Conservation (phyloP, 1,140 invertebrate genomes). For the Drosophila varians region DNA sequence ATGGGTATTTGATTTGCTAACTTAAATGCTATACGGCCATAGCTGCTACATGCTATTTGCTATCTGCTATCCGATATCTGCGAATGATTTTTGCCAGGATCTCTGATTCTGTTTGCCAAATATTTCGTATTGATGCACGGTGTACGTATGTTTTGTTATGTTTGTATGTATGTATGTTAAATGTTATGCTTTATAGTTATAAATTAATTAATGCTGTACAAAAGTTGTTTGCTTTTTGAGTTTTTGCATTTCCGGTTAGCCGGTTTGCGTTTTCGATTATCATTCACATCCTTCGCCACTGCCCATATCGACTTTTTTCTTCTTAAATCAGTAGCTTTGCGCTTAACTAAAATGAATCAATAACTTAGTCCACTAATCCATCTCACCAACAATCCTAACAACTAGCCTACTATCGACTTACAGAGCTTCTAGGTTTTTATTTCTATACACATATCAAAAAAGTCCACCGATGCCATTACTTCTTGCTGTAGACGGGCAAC, state of each 20-base stretch:
- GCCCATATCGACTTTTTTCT: slow-evolving; percentile 2
- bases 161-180: slow-evolving; percentile 20
- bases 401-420: slow-evolving; percentile 47
- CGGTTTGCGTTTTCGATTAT: slow-evolving; percentile 1
- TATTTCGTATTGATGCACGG: slow-evolving; percentile 16
- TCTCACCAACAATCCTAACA: slow-evolving; percentile 61
- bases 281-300: background rate
- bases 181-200: slow-evolving; percentile 60
- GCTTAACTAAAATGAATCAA: slow-evolving; percentile 61
- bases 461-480: slow-evolving; percentile 45
- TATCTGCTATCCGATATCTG: background rate
- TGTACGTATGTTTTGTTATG: slow-evolving; percentile 9
- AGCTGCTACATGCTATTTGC: no score
- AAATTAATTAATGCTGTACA: slow-evolving; percentile 82
- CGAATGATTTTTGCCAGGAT: background rate
- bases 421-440: background rate
- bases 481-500: slow-evolving; percentile 66
- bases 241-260: slow-evolving; percentile 12
- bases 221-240: slow-evolving; percentile 43
- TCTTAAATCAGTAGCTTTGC: slow-evolving; percentile 1
- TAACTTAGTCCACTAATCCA: slow-evolving; percentile 61
- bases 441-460: slow-evolving; percentile 45
- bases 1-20: slow-evolving; percentile 67
- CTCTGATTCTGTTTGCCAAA: slow-evolving; percentile 6
- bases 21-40: slow-evolving; percentile 71